A percentile compares a stretch with the other conserved stretches of the same genome.
These are phyloP conservation scores for Phymorhynchus buccinoides DNA, from an alignment of 1,140 invertebrate genomes.

Conservation along the genomic window DNA sequence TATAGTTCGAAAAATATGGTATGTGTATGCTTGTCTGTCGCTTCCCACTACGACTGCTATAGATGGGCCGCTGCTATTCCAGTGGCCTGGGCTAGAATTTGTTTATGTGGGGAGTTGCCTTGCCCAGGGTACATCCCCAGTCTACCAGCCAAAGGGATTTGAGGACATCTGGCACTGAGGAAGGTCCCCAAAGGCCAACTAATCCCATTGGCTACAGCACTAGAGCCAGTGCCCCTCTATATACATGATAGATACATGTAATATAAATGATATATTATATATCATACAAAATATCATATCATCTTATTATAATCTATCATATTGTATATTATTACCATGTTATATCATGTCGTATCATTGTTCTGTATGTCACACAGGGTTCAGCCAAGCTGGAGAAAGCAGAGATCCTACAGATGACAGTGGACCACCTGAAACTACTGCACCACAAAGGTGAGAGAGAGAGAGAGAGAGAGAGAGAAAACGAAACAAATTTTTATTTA, in stretches of 20 bases:
- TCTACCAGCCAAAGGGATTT: no score
- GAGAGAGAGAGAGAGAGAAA: no score
- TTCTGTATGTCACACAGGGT: conserved; percentile 75
- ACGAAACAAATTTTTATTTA: no score
- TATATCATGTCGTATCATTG: neutral
- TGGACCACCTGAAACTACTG: conserved; percentile 92
- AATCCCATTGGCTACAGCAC: neutral
- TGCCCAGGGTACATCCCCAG: no score
- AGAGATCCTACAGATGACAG: conserved; percentile 96
- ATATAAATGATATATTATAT: neutral
- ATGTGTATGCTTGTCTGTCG: no score
- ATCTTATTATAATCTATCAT: neutral
- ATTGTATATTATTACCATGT: neutral
- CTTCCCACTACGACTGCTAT: no score
- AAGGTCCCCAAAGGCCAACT: no score
- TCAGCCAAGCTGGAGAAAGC: conserved; percentile 98
- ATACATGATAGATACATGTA: neutral
- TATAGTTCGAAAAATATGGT: no score
- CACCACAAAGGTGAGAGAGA: conserved; percentile 89
- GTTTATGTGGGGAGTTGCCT: no score
- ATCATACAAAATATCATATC: neutral
- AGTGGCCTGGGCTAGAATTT: no score
- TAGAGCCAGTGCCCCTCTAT: neutral
- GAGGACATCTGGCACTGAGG: no score
- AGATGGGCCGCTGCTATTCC: no score